Evolutionary conservation across 2,113 vertebrate genomes (phyloP).

Genomic region (Antennarius striatus): DNA sequence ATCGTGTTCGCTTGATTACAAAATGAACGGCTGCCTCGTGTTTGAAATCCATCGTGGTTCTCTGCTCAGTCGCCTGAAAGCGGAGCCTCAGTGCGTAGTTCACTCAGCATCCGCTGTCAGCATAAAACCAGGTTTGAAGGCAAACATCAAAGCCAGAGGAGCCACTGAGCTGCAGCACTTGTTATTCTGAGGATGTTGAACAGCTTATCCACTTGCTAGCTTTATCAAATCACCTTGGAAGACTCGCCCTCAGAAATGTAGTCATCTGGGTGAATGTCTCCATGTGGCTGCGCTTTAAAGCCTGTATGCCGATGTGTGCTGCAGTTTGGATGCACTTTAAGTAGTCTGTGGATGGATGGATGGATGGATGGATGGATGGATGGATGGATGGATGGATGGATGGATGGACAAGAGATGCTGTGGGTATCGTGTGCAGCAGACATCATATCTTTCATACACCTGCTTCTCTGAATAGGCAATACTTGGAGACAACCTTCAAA

Average conservation of each 20-base stretch:
- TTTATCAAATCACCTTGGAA: slow-evolving; percentile 78
- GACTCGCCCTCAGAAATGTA: slow-evolving; percentile 63
- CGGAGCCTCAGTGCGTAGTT: slow-evolving; percentile 46
- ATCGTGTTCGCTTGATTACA: slow-evolving; percentile 39
- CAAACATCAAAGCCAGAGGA: slow-evolving; percentile 71
- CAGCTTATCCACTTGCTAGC: slow-evolving; percentile 69
- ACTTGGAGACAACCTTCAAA: too few species aligned
- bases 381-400: too few species aligned
- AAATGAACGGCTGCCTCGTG: slow-evolving; percentile 43
- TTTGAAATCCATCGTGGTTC: slow-evolving; percentile 49
- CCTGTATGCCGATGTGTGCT: slow-evolving; percentile 17
- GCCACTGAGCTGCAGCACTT: slow-evolving; percentile 68
- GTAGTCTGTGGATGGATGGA: neutral
- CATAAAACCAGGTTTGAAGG: slow-evolving; percentile 72
- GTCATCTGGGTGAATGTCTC: slow-evolving; percentile 53
- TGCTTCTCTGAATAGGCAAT: too few species aligned
- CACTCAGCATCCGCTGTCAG: slow-evolving; percentile 73
- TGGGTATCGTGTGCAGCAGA: too few species aligned
- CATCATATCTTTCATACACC: too few species aligned
- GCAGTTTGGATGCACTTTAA: slow-evolving; percentile 1
- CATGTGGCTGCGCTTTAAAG: slow-evolving; percentile 57
- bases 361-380: too few species aligned
- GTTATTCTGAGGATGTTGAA: slow-evolving; percentile 75
- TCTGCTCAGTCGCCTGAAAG: slow-evolving; percentile 54
- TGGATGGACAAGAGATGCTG: too few species aligned